Conservation (phyloP, 2,113 vertebrate genomes). For the Dasyornis broadbenti region DNA sequence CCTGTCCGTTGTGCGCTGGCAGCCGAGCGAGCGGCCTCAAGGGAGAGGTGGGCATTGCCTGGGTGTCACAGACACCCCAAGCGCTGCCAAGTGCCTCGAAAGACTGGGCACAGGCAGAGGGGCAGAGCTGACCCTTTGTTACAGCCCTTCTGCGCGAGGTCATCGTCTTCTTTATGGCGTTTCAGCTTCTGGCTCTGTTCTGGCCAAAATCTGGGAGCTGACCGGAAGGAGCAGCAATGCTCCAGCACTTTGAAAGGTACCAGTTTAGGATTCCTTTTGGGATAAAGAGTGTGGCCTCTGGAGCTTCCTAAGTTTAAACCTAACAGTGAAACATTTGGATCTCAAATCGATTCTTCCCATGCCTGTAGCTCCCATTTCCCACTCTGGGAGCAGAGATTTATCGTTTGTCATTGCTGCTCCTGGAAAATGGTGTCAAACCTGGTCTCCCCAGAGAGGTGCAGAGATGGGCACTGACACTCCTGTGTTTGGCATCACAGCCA, state of each 20-base stretch:
- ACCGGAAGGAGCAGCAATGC: not conserved
- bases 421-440: not conserved
- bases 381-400: not conserved
- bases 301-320: not conserved
- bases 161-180: not conserved
- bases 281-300: not conserved
- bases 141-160: not conserved
- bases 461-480: not conserved
- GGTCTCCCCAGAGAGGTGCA: not conserved
- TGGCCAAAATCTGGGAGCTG: not conserved
- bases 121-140: not conserved
- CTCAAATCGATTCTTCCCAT: not conserved
- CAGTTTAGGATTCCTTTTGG: not conserved
- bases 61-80: not conserved
- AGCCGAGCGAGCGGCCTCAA: not conserved
- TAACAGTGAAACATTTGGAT: not conserved
- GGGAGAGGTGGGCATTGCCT: not conserved
- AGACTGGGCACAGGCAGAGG: not conserved
- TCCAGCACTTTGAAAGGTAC: not conserved
- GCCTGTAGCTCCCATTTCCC: not conserved
- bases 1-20: not conserved
- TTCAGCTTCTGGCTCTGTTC: not conserved
- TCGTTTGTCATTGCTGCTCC: not conserved
- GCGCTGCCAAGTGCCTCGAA: not conserved
- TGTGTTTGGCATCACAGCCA: not conserved